Conservation (phyloP, 2,797 vertebrate genomes). For the Halcyon badia region DNA sequence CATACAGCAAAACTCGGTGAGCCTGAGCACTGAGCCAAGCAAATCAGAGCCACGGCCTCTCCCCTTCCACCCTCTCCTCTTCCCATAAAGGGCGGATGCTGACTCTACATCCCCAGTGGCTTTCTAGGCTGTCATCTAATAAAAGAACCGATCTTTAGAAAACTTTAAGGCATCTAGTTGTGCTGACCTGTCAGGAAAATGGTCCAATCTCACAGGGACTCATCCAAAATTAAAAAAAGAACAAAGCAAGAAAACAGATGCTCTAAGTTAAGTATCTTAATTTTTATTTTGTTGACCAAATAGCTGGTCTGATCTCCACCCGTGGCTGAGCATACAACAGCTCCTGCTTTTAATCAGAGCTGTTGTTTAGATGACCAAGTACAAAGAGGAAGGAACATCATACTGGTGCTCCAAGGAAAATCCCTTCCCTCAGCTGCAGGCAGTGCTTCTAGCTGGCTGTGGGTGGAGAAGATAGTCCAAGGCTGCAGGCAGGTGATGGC, state of each 20-base stretch:
- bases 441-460: fast-evolving
- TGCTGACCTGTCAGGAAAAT: constrained; percentile 46
- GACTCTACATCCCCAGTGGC: not conserved
- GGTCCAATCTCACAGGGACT: not conserved
- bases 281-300: constrained; percentile 49
- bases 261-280: constrained; percentile 1
- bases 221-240: not conserved
- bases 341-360: constrained; percentile 46
- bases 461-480: fast-evolving
- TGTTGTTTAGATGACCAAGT: not conserved
- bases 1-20: not conserved
- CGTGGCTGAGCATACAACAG: fast-evolving
- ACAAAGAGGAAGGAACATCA: not conserved
- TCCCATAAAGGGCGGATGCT: constrained; percentile 36
- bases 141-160: constrained; percentile 9
- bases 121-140: constrained; percentile 11
- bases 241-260: constrained; percentile 49
- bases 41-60: constrained; percentile 18
- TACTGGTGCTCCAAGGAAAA: not conserved
- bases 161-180: not conserved
- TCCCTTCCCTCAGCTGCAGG: not conserved
- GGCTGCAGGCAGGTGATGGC: not conserved
- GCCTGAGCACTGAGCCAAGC: not conserved
- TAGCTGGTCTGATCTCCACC: constrained; percentile 2
- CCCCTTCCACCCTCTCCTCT: constrained; percentile 31